Conservation (phyloP, 2,797 vertebrate genomes). For the Arremon aurantiirostris region DNA sequence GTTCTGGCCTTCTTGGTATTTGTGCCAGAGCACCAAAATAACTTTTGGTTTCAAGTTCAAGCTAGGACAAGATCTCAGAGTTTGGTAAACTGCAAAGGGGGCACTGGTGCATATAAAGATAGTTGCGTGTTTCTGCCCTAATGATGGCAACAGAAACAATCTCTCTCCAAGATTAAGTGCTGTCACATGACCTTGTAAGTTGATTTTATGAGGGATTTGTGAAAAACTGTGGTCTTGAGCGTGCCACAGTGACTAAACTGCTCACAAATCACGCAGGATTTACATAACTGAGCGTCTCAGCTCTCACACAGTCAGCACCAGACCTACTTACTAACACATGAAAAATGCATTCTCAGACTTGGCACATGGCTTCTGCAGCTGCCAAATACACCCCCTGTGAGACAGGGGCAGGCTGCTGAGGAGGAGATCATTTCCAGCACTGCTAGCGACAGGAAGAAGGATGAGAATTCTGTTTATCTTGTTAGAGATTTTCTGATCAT, state of each 20-base stretch:
- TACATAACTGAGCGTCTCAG: not conserved
- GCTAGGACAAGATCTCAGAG: not conserved
- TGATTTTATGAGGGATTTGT: not conserved
- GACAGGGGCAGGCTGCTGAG: conserved; percentile 30
- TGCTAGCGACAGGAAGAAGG: conserved; percentile 45
- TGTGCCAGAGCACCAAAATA: not conserved
- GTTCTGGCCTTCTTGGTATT: not conserved
- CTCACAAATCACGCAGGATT: not conserved
- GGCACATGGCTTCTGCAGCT: conserved; percentile 29
- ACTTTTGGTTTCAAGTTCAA: not conserved
- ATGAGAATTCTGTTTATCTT: conserved; percentile 50
- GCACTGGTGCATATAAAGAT: not conserved
- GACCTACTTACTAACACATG: conserved; percentile 23
- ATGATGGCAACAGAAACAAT: not conserved
- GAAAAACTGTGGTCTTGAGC: not conserved
- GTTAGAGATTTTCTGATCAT: conserved; percentile 54
- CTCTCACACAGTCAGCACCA: not conserved
- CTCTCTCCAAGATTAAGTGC: not conserved
- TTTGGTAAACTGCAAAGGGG: not conserved
- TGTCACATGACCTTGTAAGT: not conserved
- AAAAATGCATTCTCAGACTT: conserved; percentile 36
- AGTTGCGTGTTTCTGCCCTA: not conserved
- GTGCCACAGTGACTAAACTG: not conserved
- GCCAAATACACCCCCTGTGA: not conserved
- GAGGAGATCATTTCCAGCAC: conserved; percentile 30